These are phyloP conservation scores for Catharus minimus DNA, from an alignment of 2,113 vertebrate genomes.

Conservation along the genomic window DNA sequence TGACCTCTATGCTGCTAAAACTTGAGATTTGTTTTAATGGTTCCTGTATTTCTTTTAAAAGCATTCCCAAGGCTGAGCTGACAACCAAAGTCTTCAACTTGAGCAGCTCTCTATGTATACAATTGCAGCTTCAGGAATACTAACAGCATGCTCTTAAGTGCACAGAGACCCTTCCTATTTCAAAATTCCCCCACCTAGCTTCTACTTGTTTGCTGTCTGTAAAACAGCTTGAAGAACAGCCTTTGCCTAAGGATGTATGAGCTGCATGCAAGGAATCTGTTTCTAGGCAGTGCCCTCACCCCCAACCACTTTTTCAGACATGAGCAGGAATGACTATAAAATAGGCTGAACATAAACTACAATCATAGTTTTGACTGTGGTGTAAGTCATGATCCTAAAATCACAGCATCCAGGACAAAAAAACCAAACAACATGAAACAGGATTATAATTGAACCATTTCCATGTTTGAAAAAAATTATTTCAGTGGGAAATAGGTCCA, in stretches of 20 bases:
- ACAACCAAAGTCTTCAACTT: fast-evolving
- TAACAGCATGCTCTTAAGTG: not conserved
- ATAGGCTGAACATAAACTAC: not conserved
- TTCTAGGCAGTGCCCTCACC: not conserved
- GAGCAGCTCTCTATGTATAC: not conserved
- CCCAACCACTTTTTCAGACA: not conserved
- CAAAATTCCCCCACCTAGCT: not conserved
- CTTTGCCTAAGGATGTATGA: not conserved
- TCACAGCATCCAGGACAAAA: not conserved
- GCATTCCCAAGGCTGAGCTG: not conserved
- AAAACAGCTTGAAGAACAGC: not conserved
- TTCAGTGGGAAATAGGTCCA: not conserved
- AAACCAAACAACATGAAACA: not conserved
- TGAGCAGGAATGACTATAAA: not conserved
- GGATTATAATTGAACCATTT: not conserved
- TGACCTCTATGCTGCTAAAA: not conserved
- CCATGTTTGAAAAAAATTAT: not conserved
- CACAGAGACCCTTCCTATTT: not conserved
- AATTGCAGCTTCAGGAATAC: not conserved
- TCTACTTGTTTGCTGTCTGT: not conserved
- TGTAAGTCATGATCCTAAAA: not conserved
- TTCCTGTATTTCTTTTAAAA: not conserved
- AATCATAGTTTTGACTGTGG: not conserved
- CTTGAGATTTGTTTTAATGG: not conserved
- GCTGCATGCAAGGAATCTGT: not conserved